Evolutionary conservation across 2,113 vertebrate species (phyloP).

Genomic region (Psilopogon haemacephalus): DNA sequence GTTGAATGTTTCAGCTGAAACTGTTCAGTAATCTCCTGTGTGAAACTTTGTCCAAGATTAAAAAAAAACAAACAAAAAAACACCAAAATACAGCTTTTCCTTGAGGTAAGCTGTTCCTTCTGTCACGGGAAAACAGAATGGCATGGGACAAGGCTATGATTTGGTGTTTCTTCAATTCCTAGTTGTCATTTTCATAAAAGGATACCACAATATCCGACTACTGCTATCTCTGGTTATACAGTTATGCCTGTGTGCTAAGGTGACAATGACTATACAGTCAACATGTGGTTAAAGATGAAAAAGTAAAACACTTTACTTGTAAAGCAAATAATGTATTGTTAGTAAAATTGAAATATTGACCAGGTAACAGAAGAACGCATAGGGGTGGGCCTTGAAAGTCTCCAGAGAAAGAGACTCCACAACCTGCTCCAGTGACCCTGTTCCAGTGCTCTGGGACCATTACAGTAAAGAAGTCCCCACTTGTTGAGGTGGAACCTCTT

Average conservation of each 20-base stretch:
- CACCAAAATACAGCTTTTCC: not conserved
- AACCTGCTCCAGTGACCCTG: too few relatives aligned
- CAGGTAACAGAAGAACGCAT: too few relatives aligned
- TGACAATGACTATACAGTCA: not conserved
- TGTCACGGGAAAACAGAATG: not conserved
- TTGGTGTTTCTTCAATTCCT: not conserved
- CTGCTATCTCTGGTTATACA: not conserved
- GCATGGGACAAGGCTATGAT: not conserved
- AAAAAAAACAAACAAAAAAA: too few relatives aligned
- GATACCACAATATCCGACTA: accelerated
- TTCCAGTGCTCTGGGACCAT: too few relatives aligned
- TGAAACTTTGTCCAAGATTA: not conserved
- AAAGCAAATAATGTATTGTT: not conserved
- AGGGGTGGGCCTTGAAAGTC: too few relatives aligned
- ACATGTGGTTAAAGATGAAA: not conserved
- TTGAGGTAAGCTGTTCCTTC: not conserved
- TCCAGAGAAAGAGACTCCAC: too few relatives aligned
- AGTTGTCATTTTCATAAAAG: not conserved
- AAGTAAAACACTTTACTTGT: not conserved
- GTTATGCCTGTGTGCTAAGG: not conserved
- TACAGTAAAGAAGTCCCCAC: too few relatives aligned
- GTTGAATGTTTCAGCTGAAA: not conserved
- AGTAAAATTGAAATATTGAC: not conserved
- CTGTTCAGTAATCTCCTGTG: not conserved
- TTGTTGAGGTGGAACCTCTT: too few relatives aligned